phyloP scores from a whole-genome alignment of 2,797 vertebrate species.

The Picus viridis region DNA sequence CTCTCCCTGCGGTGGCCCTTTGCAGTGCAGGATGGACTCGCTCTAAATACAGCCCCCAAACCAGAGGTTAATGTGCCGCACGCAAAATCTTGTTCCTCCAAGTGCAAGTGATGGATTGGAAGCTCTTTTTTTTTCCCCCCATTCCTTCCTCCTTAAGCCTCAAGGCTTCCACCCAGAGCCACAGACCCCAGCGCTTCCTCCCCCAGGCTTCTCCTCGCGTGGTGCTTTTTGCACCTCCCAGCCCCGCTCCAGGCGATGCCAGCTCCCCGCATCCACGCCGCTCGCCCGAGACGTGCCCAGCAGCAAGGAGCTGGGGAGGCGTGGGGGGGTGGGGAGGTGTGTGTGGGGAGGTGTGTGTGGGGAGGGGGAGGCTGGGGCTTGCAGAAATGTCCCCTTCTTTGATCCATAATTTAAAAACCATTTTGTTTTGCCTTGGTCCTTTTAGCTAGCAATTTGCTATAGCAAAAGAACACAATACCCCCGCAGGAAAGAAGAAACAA shows the following conservation, averaged over 20 bases:
- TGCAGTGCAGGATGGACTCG: not conserved
- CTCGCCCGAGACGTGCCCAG: not conserved
- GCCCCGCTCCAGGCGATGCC: not conserved
- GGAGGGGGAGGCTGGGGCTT: too few species aligned
- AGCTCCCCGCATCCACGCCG: not conserved
- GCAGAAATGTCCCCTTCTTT: not conserved
- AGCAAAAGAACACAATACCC: conserved; percentile 19
- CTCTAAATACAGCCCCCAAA: not conserved
- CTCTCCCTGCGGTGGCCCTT: not conserved
- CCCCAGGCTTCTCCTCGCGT: not conserved
- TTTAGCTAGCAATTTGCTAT: conserved; percentile 8
- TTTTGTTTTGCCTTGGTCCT: conserved; percentile 6
- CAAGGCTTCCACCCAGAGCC: not conserved
- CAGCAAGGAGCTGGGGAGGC: too few species aligned
- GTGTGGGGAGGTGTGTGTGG: rapidly evolving
- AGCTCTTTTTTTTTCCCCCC: not conserved
- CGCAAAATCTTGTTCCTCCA: not conserved
- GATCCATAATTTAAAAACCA: conserved; percentile 36
- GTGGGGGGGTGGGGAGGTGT: rapidly evolving
- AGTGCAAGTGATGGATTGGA: not conserved
- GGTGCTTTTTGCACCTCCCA: not conserved
- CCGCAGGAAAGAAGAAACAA: conserved; percentile 34
- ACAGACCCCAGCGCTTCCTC: not conserved
- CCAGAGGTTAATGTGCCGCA: not conserved
- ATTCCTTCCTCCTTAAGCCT: too few species aligned